Conservation (phyloP, 2,888 invertebrate genomes). For the Chromoteleia sp. region DNA sequence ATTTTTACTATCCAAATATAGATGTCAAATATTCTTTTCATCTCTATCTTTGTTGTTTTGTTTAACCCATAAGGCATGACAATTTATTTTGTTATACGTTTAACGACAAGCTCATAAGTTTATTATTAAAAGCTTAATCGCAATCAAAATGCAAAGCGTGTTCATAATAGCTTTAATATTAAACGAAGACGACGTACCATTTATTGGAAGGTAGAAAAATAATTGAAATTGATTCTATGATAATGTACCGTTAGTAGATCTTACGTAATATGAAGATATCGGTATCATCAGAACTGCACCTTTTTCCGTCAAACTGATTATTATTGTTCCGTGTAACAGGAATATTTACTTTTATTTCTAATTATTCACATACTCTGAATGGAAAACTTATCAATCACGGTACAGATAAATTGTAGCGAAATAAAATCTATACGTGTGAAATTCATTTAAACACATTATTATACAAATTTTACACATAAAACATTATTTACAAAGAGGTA, state of each 20-base stretch:
- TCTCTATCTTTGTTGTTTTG: no score
- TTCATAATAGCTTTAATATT: conserved; percentile 44
- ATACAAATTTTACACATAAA: no score
- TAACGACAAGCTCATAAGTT: conserved; percentile 14
- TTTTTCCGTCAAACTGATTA: conserved; percentile 57
- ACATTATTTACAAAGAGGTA: no score
- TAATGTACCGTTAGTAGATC: conserved; percentile 62
- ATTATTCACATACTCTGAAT: conserved; percentile 13
- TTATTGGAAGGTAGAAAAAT: conserved; percentile 49
- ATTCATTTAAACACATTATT: no score
- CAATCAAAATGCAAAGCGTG: conserved; percentile 10
- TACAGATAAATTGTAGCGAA: no score
- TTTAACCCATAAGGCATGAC: not conserved
- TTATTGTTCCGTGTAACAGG: conserved; percentile 28
- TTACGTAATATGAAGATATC: conserved; percentile 66
- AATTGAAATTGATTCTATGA: conserved; percentile 58
- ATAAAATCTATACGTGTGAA: no score
- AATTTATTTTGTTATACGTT: conserved; percentile 14
- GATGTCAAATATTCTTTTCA: no score
- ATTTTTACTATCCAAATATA: no score
- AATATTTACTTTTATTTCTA: conserved; percentile 9
- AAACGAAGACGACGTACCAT: conserved; percentile 50
- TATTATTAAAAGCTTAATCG: conserved; percentile 23
- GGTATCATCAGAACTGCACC: conserved; percentile 51
- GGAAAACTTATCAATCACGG: not conserved